Conservation (phyloP, 1,140 invertebrate species). For the Nasonia vitripennis region DNA sequence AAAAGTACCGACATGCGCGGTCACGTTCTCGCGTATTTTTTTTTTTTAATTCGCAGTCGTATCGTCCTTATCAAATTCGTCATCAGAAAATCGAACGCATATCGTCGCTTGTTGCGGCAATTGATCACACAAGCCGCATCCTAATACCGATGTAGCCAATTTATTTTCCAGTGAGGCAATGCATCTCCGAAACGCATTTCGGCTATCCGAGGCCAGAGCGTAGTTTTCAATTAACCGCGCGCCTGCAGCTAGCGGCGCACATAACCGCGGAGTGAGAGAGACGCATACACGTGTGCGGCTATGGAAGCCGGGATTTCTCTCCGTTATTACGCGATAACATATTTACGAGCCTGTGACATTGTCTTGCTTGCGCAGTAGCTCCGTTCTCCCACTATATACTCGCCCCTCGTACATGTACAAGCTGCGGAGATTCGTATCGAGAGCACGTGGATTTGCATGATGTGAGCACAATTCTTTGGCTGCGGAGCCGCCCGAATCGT, state of each 20-base stretch:
- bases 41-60: too few relatives aligned
- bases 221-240: not conserved
- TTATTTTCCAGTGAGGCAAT: not conserved
- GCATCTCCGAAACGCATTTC: too few relatives aligned
- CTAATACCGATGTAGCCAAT: too few relatives aligned
- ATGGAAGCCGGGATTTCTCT: not conserved
- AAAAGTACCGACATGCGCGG: not conserved
- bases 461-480: not conserved
- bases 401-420: too few relatives aligned
- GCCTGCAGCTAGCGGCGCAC: not conserved
- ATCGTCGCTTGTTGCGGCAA: too few relatives aligned
- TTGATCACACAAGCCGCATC: too few relatives aligned
- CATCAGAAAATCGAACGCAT: too few relatives aligned
- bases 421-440: not conserved
- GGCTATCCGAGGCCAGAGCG: too few relatives aligned
- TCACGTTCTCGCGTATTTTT: not conserved
- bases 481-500: not conserved
- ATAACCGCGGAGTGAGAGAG: too few relatives aligned
- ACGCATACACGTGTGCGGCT: not conserved
- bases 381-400: too few relatives aligned
- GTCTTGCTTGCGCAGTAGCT: not conserved
- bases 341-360: not conserved
- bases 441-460: slow-evolving; percentile 22
- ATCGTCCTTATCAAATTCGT: too few relatives aligned
- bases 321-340: slow-evolving; percentile 1